A percentile compares a stretch with the other conserved stretches of the same genome.
Evolutionary conservation across 2,888 invertebrate genomes (phyloP).

Genomic region (Caenorhabditis sulstoni): DNA sequence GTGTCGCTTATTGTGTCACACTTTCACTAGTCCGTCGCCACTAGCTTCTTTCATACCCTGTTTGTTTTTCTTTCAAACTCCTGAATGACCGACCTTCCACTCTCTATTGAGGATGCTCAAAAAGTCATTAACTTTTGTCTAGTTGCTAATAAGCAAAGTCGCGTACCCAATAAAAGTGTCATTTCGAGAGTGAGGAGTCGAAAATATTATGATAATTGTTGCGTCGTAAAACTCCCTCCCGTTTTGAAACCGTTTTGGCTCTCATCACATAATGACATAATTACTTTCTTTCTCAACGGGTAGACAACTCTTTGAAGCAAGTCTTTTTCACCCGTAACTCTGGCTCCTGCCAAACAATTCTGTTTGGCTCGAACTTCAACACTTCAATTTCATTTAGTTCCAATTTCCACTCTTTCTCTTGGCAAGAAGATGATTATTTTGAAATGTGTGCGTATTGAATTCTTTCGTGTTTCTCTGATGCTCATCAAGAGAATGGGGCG

Average conservation of each 20-base stretch:
- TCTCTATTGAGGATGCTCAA: no score
- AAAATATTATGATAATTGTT: conserved; percentile 59
- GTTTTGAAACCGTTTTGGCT: conserved; percentile 17
- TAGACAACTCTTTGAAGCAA: conserved; percentile 4
- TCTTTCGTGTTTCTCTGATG: conserved; percentile 7
- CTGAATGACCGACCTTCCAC: no score
- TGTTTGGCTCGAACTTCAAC: conserved; percentile 49
- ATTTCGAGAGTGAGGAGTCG: conserved; percentile 48
- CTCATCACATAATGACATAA: conserved; percentile 59
- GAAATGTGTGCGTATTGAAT: neutral
- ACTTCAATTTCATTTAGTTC: conserved; percentile 50
- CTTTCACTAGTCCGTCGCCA: conserved; percentile 3
- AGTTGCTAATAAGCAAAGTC: conserved; percentile 23
- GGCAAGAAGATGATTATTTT: conserved; percentile 43
- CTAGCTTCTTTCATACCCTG: neutral
- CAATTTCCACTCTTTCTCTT: conserved; percentile 35
- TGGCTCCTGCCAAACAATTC: conserved; percentile 36
- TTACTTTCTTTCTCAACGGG: conserved; percentile 49
- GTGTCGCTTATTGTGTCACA: neutral
- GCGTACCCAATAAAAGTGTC: conserved; percentile 54
- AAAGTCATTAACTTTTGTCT: conserved; percentile 7
- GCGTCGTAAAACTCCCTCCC: conserved; percentile 51
- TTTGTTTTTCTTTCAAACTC: neutral
- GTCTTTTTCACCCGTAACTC: conserved; percentile 11
- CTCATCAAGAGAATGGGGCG: no score